Base-by-base conservation (phyloP, 2,113 vertebrate species). In the Neogobius melanostomus region DNA sequence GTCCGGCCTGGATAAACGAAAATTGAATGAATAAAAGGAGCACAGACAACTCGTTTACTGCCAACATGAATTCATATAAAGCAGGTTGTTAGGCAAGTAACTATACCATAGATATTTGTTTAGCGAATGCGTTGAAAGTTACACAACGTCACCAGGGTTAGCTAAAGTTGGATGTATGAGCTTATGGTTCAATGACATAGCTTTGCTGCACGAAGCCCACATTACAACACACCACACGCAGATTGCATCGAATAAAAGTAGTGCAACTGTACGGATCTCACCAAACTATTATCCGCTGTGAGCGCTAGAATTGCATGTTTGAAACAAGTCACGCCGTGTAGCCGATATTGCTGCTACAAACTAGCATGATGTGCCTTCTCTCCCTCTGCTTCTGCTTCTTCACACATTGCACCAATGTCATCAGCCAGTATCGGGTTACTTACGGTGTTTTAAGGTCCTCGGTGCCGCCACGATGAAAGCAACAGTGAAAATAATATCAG, bases 381-480 rank as follows among this genome's bases (percentile, higher is more conserved):
- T 36, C 36, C 2, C 21, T 21, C 21, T 21, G n/a, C n/a, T 2
- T 42, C 61, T 48, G 11, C 3, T 15, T 51, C 11, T 21, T 9
- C 9, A 65, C 48, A 52, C 42, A 71, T 16, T 49, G 53, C 54
- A 14, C n/a, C 46, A 14, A 6, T 28, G 47, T 11, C 16, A 7
- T 21, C 49, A 4, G 5, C 7, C 17, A 2, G 52, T 11, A 10
- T n/a, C 6, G 4, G 4, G 7, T 72, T 74, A 91, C 93, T 93
- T 75, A 94, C 92, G 64, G 85, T 82, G 64, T 79, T 68, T 82
- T 42, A 68, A 61, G 72, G 72, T 90, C 85, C 74, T 82, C 76
- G 16, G 68, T 56, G 75, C 82, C 87, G 88, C 91, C 90, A 90
- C 91, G 80, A 64, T 88, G 89, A 88, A 72, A 77, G 47, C 54